phyloP scores from a whole-genome alignment of 2,888 invertebrate species.

The Sminthurinus aureus region DNA sequence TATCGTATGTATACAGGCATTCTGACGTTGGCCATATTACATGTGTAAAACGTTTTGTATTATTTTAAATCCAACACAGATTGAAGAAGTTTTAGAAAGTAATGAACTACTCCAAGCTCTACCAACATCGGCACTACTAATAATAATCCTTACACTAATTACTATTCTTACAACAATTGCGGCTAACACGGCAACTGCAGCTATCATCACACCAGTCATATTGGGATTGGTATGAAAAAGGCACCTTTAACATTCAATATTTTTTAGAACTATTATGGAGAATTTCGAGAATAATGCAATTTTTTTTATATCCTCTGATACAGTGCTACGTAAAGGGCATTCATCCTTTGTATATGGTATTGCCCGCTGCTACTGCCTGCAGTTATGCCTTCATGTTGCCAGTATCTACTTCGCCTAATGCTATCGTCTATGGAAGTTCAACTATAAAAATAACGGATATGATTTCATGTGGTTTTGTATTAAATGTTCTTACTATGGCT shows the following conservation, averaged over 20 bases:
- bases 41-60: too few relatives aligned
- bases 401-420: slow-evolving; percentile 94
- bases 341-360: slow-evolving; percentile 88
- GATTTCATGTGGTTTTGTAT: slow-evolving; percentile 54
- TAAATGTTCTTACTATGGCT: slow-evolving; percentile 52
- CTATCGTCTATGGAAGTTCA: slow-evolving; percentile 67
- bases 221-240: slow-evolving; percentile 51
- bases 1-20: too few relatives aligned
- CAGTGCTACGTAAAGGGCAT: slow-evolving; percentile 76
- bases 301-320: slow-evolving; percentile 41
- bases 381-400: slow-evolving; percentile 94
- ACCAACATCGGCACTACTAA: slow-evolving; percentile 70
- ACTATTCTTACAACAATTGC: slow-evolving; percentile 88
- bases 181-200: slow-evolving; percentile 70
- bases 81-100: slow-evolving; percentile 75
- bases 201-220: slow-evolving; percentile 57
- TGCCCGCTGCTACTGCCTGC: slow-evolving; percentile 87
- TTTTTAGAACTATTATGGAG: background rate
- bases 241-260: background rate
- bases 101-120: slow-evolving; percentile 69
- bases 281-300: slow-evolving; percentile 4
- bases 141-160: slow-evolving; percentile 79
- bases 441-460: slow-evolving; percentile 55
- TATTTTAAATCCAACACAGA: slow-evolving; percentile 55
- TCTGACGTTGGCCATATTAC: too few relatives aligned